Conservation (phyloP, 2,113 vertebrate genomes). For the Centropus unirufus region DNA sequence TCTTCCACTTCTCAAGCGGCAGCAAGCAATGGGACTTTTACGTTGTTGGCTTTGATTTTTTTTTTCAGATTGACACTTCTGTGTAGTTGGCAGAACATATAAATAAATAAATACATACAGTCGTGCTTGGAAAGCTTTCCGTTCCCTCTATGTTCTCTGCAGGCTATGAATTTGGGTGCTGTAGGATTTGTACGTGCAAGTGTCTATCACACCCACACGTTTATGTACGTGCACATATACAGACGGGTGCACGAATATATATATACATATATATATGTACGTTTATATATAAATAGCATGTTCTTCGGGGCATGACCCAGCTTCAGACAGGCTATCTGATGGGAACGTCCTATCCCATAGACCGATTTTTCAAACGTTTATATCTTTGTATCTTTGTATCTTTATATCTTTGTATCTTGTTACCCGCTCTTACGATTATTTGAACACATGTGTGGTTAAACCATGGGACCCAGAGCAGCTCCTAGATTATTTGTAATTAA, state of each 20-base stretch:
- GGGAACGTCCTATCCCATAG: not conserved
- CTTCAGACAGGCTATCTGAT: not conserved
- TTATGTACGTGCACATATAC: not conserved
- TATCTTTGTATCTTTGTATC: too few relatives aligned
- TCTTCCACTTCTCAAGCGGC: not conserved
- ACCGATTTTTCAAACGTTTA: slow-evolving; percentile 26
- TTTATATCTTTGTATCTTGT: not conserved
- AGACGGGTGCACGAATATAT: rapidly evolving
- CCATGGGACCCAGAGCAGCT: slow-evolving; percentile 70
- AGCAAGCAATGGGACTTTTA: not conserved
- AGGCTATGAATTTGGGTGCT: not conserved
- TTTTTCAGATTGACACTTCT: not conserved
- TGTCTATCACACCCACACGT: not conserved
- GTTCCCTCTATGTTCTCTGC: not conserved
- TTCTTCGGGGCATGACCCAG: not conserved
- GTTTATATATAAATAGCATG: not conserved
- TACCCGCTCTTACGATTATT: slow-evolving; percentile 21
- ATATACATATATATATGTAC: not conserved
- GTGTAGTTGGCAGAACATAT: not conserved
- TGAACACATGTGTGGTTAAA: slow-evolving; percentile 78
- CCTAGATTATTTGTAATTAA: slow-evolving; percentile 88
- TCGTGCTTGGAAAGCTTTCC: not conserved
- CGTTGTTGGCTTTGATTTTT: not conserved
- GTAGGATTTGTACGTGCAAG: not conserved
- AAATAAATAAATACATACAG: not conserved